These are phyloP conservation scores for Pyrrhosoma nymphula DNA, from an alignment of 2,888 invertebrate genomes.

Conservation along the genomic window DNA sequence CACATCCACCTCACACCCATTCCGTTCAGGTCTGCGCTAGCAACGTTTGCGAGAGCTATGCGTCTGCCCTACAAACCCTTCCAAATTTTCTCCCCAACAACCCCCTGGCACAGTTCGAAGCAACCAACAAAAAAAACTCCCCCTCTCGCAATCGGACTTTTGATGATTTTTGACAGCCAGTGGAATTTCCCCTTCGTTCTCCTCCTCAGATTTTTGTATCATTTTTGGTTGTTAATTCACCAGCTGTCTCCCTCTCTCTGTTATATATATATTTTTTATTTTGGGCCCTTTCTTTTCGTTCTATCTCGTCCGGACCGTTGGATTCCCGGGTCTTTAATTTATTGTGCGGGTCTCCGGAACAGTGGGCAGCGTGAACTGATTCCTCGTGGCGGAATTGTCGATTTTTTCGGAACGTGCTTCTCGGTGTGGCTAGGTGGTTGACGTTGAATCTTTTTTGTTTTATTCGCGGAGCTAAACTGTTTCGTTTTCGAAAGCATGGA, in stretches of 20 bases:
- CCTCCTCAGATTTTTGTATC: neutral
- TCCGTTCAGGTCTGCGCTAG: too few species aligned
- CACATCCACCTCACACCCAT: too few species aligned
- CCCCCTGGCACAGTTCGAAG: too few species aligned
- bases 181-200: neutral
- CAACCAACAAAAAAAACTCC: neutral
- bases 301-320: constrained; percentile 2
- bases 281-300: neutral
- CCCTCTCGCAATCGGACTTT: neutral
- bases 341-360: constrained; percentile 10
- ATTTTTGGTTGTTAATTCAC: neutral
- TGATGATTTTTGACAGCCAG: neutral
- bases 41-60: too few species aligned
- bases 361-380: constrained; percentile 1
- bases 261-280: neutral
- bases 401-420: neutral
- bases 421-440: neutral
- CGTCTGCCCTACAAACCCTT: too few species aligned
- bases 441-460: neutral
- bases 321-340: constrained; percentile 5
- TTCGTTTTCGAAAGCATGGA: neutral
- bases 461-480: neutral
- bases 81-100: too few species aligned
- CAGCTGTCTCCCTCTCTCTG: neutral
- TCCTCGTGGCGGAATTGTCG: neutral